phyloP scores from a whole-genome alignment of 2,113 vertebrate genomes.

The Myiozetetes cayanensis region DNA sequence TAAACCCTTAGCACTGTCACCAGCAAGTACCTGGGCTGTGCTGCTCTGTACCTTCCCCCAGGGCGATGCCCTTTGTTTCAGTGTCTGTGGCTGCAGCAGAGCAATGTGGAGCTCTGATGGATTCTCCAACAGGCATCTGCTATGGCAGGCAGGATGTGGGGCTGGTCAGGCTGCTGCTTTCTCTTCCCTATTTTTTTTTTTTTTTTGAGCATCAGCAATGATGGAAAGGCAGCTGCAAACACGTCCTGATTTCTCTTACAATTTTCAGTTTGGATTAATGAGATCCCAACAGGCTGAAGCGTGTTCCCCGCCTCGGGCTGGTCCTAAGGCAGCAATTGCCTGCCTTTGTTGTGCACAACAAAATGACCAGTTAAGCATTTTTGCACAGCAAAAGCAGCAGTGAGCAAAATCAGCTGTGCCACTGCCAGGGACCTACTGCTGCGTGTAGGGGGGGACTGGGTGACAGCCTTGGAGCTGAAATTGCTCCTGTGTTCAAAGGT shows the following conservation, averaged over 20 bases:
- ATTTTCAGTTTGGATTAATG: not conserved
- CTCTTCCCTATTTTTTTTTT: not conserved
- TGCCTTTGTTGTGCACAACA: conserved; percentile 2
- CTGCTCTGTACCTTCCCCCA: rapidly evolving
- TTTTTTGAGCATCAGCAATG: not conserved
- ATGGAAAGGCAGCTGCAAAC: not conserved
- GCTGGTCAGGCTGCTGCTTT: not conserved
- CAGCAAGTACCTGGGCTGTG: not conserved
- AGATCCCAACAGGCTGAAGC: not conserved
- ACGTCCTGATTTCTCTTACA: not conserved
- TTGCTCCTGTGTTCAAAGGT: not conserved
- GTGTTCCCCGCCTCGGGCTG: not conserved
- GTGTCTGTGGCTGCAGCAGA: not conserved
- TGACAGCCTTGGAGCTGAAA: not conserved
- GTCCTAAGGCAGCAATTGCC: not conserved
- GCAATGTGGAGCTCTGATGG: rapidly evolving
- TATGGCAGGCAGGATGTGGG: rapidly evolving
- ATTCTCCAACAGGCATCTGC: rapidly evolving
- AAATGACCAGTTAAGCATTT: conserved; percentile 4
- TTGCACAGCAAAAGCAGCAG: not conserved
- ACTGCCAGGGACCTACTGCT: not conserved
- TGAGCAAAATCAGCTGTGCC: not conserved
- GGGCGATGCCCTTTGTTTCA: rapidly evolving
- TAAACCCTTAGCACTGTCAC: rapidly evolving
- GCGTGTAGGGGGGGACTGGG: not conserved